Evolutionary conservation across 2,888 invertebrate species (phyloP), one percentile per base, ranked within the genome.

Genomic region (Drosophila mercatorum): DNA sequence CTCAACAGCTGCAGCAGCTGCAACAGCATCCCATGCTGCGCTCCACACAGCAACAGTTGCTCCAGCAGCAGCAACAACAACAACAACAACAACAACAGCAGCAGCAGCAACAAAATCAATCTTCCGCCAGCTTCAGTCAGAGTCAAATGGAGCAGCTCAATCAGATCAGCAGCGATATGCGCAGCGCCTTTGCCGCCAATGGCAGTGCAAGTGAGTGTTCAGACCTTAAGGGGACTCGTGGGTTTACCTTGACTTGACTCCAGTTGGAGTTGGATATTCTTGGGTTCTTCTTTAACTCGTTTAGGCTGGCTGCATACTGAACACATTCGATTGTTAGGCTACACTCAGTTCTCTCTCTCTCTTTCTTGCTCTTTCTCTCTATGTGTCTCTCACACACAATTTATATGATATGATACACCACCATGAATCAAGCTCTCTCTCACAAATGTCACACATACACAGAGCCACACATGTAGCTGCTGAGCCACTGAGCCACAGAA

Each of bases 161-260:
- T 78, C 91, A 90, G 80, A 90, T 91, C 6, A 84, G 90, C 80
- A 90, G 81, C 86, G 91, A 85, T 70, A 88, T 91, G 84, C 91
- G 83, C 71, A 90, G 88, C 67, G 83, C 90, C 62, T 91, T 91
- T 59, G 84, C 81, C 67, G 82, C 90, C 72, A 93, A 92, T 69
- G 91, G 92, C 77, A 90, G 90, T 83, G 86, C 91, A 88, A 92
- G 93, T 93, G 78, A 92, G 93, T 92, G 83, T 63, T 22, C 31
- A 26, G 26, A 7, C 3, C 36, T 12, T 5, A 28, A 12, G 41
- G 7, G 38, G 7, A 1, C 17, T 26, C 5, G 6, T 1, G 31
- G 36, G 0, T 0, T 34, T 17, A 5, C 12, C 44, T 34, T 34
- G 43, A 31, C 44, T 43, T 34, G 34, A 31, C 43, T 56, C 34